Evolutionary conservation across 37 sponge, comb jelly and placozoan species (phyloP), one percentile per base, ranked within the genome.

Genomic region (Halisarca cf. caerulea): DNA sequence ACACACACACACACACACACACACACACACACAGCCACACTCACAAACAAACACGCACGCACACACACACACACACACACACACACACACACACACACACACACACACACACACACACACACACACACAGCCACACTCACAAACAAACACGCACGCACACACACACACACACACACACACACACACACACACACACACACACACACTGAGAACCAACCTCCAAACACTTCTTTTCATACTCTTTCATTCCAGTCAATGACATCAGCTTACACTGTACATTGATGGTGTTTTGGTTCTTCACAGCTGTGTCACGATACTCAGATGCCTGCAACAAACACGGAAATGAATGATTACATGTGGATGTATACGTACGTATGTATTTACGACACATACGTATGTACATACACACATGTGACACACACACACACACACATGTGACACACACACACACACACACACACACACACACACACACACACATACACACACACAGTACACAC

Each of bases 181-280:
- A 47, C 51, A 47, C 51, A 47, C 51, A 47, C 51, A 47, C 51
- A 47, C 51, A 47, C 51, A 47, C 30, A 62, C 30, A 62, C 64
- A 62, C 64, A 23, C 24, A 79, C 58, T 11, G 45, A 7, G 9
- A 3, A 27, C 90, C 55, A 59, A 91, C 95, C 87, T 95, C 97
- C 51, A 94, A n/a, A 51, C 94, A 82, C 74, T 95, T 92, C 0
- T 71, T 14, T 54, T 88, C 88, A 80, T 97, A 97, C 53, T 88
- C 93, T 42, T 81, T 92, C 93, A 95, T 90, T 2, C 82, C 93
- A 34, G 93, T 85, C 58, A 95, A 80, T 51, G 90, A 89, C 45
- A 94, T 88, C 7, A 97, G 75, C 40, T 60, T 28, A 0, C 93
- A 90, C 43, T 70, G 60, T 8, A 95, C 87, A 33, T 83, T 90